A percentile compares a stretch with the other conserved stretches of the same genome.
Conservation (phyloP, 2,113 vertebrate genomes). For the Promerops cafer region DNA sequence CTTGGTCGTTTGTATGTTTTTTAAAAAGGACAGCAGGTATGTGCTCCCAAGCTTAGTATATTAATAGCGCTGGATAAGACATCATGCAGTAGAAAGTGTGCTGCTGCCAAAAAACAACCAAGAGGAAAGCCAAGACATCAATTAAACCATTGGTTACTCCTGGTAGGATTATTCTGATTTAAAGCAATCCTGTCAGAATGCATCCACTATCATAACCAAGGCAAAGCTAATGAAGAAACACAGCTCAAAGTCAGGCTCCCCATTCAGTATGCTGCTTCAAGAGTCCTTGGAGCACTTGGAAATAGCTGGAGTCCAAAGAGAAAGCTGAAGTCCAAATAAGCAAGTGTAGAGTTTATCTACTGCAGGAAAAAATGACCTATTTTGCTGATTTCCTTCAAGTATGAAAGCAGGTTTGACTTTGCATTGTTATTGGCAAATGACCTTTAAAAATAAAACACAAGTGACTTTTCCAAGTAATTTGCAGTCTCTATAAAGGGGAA, state of each 20-base stretch:
- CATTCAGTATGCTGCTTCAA: not conserved
- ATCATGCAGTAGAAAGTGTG: not conserved
- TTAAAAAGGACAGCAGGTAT: not conserved
- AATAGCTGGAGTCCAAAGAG: not conserved
- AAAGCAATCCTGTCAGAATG: not conserved
- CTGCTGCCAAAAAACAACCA: not conserved
- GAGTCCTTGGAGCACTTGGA: not conserved
- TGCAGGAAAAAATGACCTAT: not conserved
- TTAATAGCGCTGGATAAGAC: not conserved
- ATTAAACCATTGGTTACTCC: not conserved
- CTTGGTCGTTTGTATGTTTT: not conserved
- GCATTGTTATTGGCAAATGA: constrained; percentile 33
- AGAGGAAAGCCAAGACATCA: not conserved
- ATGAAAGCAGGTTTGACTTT: constrained; percentile 12
- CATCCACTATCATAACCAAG: not conserved
- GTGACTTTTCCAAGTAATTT: constrained; percentile 49
- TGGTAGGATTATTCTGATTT: not conserved
- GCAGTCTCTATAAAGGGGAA: constrained; percentile 24
- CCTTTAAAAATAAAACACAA: constrained; percentile 50
- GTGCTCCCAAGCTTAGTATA: not conserved
- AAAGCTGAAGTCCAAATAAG: not conserved
- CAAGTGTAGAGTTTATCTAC: not conserved
- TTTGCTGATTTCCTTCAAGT: not conserved
- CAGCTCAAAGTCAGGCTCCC: not conserved
- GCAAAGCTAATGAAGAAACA: not conserved